Evolutionary conservation across 2,888 invertebrate genomes (phyloP).

Genomic region (Epinotia nisella): DNA sequence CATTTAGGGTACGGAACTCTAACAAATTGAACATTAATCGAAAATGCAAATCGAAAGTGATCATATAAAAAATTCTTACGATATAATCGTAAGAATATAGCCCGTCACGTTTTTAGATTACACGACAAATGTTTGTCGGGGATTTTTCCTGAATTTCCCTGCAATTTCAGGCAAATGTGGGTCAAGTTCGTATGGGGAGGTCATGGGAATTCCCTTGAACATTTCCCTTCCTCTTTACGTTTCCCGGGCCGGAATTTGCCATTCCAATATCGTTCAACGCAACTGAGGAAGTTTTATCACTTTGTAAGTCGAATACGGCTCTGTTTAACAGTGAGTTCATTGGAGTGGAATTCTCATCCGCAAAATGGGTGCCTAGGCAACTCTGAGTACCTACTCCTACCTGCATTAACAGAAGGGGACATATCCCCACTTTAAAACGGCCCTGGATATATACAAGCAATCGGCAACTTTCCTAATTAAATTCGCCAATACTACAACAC

Average conservation of each 20-base stretch:
- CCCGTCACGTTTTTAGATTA: background rate
- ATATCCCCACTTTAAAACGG: too few species aligned
- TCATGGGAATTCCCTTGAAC: slow-evolving; percentile 24
- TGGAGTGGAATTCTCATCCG: too few species aligned
- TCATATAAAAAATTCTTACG: background rate
- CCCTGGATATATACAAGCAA: background rate
- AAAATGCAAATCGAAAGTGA: background rate
- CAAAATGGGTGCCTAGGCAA: too few species aligned
- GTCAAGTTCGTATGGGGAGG: slow-evolving; percentile 39
- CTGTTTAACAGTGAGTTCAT: too few species aligned
- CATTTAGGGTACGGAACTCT: too few species aligned
- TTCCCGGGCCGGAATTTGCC: slow-evolving; percentile 24
- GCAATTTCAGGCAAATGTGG: slow-evolving; percentile 27
- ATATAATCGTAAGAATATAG: background rate
- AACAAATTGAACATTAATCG: too few species aligned
- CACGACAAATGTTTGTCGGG: slow-evolving; percentile 8
- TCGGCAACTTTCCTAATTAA: background rate
- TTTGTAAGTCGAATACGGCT: too few species aligned
- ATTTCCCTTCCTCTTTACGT: background rate
- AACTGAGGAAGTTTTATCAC: background rate
- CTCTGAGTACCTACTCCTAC: too few species aligned
- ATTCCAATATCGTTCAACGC: background rate
- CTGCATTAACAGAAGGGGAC: too few species aligned
- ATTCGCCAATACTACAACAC: background rate
- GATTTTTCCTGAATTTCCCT: slow-evolving; percentile 11